A percentile compares a stretch with the other conserved stretches of the same genome.
Conservation (phyloP, 1,140 invertebrate genomes). For the Neomicropteryx cornuta region DNA sequence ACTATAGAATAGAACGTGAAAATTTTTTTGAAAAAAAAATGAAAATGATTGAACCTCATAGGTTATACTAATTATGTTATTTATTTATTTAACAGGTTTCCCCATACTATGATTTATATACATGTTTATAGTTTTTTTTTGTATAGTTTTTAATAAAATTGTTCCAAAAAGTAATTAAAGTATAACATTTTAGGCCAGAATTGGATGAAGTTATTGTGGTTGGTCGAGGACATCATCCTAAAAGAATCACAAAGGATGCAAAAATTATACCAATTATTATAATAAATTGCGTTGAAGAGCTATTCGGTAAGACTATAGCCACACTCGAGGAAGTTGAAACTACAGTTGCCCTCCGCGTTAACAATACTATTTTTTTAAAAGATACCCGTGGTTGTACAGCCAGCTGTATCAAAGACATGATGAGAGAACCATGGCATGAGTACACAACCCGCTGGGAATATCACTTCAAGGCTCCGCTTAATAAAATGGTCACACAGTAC, state of each 20-base stretch:
- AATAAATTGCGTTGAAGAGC: not conserved
- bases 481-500: constrained; percentile 3
- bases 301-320: not conserved
- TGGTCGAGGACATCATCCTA: too few species aligned
- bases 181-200: constrained; percentile 6
- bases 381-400: constrained; percentile 1
- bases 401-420: constrained; percentile 1
- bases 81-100: not conserved
- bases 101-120: not conserved
- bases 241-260: constrained; percentile 1
- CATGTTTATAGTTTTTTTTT: not conserved
- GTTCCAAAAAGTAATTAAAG: not conserved
- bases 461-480: constrained; percentile 7
- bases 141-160: not conserved
- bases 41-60: constrained; percentile 6
- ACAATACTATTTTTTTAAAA: constrained; percentile 8
- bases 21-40: constrained; percentile 10
- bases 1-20: constrained; percentile 7
- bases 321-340: not conserved
- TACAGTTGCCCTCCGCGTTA: constrained; percentile 5
- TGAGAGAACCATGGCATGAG: constrained; percentile 2
- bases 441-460: constrained; percentile 12
- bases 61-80: constrained; percentile 3
- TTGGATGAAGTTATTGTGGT: constrained; percentile 8
- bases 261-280: not conserved